phyloP scores from a whole-genome alignment of 2,888 invertebrate species.

The Alsophila aescularia region DNA sequence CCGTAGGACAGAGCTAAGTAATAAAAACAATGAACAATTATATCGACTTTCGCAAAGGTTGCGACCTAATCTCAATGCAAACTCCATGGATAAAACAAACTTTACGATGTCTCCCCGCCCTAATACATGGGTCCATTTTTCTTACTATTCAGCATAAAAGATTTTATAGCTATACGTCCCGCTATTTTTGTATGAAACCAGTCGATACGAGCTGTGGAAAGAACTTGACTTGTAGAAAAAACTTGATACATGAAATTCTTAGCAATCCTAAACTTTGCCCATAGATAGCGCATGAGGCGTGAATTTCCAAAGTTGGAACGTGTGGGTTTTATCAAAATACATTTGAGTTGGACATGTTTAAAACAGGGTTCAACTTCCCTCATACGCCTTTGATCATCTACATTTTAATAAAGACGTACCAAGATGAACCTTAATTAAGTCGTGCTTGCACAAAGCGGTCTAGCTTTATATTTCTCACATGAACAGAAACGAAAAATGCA shows the following conservation, averaged over 20 bases:
- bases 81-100: constrained; percentile 47
- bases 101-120: constrained; percentile 52
- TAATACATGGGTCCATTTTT: constrained; percentile 46
- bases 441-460: too few species aligned
- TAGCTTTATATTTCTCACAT: too few species aligned
- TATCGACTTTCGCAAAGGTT: constrained; percentile 39
- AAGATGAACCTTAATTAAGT: too few species aligned
- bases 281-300: too few species aligned
- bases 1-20: too few species aligned
- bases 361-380: too few species aligned
- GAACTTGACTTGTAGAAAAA: not conserved
- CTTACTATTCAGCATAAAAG: constrained; percentile 59
- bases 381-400: too few species aligned
- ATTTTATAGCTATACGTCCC: constrained; percentile 42
- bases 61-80: constrained; percentile 42
- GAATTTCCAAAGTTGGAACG: too few species aligned
- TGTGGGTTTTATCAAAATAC: too few species aligned
- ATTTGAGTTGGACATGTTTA: too few species aligned
- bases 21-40: constrained; percentile 1
- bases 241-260: not conserved
- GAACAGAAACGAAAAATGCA: too few species aligned
- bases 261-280: not conserved
- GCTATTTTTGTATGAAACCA: constrained; percentile 43
- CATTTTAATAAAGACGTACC: too few species aligned
- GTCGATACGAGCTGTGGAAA: constrained; percentile 23